These are phyloP conservation scores for Siderastrea radians DNA, from an alignment of 92 coral and sea anemone species.

Conservation along the genomic window DNA sequence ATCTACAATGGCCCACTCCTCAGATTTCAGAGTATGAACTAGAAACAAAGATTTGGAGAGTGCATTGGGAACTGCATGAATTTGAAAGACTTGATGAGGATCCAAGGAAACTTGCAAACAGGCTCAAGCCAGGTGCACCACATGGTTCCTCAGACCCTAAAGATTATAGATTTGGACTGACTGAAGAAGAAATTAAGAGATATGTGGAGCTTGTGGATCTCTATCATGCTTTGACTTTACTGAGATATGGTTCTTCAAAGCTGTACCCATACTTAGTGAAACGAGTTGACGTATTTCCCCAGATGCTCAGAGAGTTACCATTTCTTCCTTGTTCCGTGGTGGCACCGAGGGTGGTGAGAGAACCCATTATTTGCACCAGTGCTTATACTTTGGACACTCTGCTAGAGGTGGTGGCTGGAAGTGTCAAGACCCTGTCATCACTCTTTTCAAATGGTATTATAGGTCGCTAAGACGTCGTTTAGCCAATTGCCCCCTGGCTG, in stretches of 20 bases:
- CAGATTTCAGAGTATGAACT: not conserved
- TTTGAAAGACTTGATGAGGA: constrained; percentile 49
- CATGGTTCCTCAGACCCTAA: constrained; percentile 37
- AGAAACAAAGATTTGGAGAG: constrained; percentile 30
- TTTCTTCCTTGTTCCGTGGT: constrained; percentile 54
- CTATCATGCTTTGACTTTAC: constrained; percentile 46
- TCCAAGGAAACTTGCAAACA: constrained; percentile 42
- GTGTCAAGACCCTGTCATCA: constrained; percentile 39
- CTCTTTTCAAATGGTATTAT: no score
- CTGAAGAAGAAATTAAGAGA: constrained; percentile 44
- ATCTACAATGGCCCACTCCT: not conserved
- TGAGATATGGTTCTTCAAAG: constrained; percentile 2
- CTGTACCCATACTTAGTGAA: constrained; percentile 20
- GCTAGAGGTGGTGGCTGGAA: constrained; percentile 51
- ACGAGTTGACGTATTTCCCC: constrained; percentile 53
- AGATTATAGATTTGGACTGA: constrained; percentile 54
- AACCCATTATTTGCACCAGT: constrained; percentile 58
- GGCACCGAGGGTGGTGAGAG: constrained; percentile 59
- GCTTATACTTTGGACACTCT: constrained; percentile 47
- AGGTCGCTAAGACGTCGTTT: constrained; percentile 10
- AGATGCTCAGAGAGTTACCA: constrained; percentile 33
- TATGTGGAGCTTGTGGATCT: constrained; percentile 40
- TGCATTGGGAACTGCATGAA: constrained; percentile 54
- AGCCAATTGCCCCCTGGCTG: constrained; percentile 20
- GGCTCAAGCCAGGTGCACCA: constrained; percentile 32